A percentile compares a stretch with the other conserved stretches of the same genome.
These are phyloP conservation scores for Blastobasis lacticolella DNA, from an alignment of 2,888 invertebrate genomes.

Conservation along the genomic window DNA sequence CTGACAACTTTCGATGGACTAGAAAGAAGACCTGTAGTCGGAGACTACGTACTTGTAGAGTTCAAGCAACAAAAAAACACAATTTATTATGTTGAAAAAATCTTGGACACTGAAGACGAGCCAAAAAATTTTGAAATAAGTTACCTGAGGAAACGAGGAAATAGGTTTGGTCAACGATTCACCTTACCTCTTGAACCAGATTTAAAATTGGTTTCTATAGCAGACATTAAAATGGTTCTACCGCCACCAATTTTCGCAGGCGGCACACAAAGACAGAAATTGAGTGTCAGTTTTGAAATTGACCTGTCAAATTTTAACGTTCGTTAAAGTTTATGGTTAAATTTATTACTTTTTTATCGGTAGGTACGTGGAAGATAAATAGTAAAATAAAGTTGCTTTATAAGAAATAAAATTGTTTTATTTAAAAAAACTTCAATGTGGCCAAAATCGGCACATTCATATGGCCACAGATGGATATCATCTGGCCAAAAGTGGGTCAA, in stretches of 20 bases:
- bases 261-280: background rate
- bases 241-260: background rate
- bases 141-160: conserved; percentile 4
- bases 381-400: background rate
- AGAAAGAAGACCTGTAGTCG: conserved; percentile 1
- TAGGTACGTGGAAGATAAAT: background rate
- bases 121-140: conserved; percentile 1
- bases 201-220: background rate
- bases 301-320: conserved; percentile 1
- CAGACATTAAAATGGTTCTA: background rate
- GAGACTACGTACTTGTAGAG: conserved; percentile 5
- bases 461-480: background rate
- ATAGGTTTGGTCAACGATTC: background rate
- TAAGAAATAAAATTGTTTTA: background rate
- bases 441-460: background rate
- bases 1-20: conserved; percentile 1
- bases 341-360: background rate
- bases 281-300: background rate
- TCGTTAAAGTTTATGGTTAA: background rate
- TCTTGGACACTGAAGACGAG: background rate
- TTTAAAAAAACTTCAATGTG: background rate
- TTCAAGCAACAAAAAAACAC: conserved; percentile 2
- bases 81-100: conserved; percentile 4
- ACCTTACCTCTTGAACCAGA: background rate
- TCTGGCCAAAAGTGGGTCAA: conserved; percentile 4